phyloP scores from a whole-genome alignment of 2,113 vertebrate species.

The Mus musculus region GRCm39 chr1:53092001-53092500 shows the following conservation, averaged over 20 bases:
- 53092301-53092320: background rate
- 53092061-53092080: constrained; percentile 8
- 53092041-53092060: constrained; percentile 10
- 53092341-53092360: background rate
- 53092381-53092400: constrained; percentile 39
- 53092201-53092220: background rate
- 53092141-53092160: background rate
- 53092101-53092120: background rate
- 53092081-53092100: background rate
- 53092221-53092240: background rate
- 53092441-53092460: constrained; percentile 38
- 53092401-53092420: constrained; percentile 76
- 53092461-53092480: constrained; percentile 41
- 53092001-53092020: background rate
- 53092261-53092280: background rate
- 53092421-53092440: constrained; percentile 76
- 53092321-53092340: background rate
- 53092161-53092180: background rate
- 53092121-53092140: background rate
- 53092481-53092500: no score
- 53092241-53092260: background rate
- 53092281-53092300: background rate
- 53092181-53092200: background rate
- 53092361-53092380: background rate
- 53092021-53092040: constrained; percentile 32